Conservation (phyloP, 2,113 vertebrate genomes). For the Spea bombifrons region DNA sequence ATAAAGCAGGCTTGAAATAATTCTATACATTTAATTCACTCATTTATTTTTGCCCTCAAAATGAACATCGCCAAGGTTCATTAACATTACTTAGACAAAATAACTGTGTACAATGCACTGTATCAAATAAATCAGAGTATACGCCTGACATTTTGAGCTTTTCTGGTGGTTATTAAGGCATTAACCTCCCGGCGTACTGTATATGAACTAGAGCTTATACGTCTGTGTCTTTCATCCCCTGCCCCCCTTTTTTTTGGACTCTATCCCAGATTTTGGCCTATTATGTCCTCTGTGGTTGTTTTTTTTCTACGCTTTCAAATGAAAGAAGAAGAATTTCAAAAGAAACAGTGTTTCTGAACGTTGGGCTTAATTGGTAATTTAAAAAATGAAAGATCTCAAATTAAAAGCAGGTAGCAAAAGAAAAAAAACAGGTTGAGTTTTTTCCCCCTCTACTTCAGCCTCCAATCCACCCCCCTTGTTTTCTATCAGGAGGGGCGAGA, state of each 20-base stretch:
- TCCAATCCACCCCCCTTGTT: constrained; percentile 2
- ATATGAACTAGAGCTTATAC: constrained; percentile 25
- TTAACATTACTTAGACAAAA: constrained; percentile 18
- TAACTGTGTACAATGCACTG: constrained; percentile 8
- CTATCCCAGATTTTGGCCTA: constrained; percentile 39
- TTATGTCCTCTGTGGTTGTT: constrained; percentile 16
- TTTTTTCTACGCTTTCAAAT: constrained; percentile 17
- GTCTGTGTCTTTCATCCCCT: constrained; percentile 30
- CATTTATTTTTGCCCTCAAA: constrained; percentile 13
- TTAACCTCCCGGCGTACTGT: constrained; percentile 27
- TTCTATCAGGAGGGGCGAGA: constrained; percentile 13
- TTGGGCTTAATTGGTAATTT: constrained; percentile 42
- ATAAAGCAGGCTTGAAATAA: neutral
- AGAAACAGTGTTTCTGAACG: constrained; percentile 16
- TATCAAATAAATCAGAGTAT: constrained; percentile 3
- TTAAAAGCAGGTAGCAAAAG: constrained; percentile 31
- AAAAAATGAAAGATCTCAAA: constrained; percentile 37
- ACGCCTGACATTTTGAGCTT: constrained; percentile 16
- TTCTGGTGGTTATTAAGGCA: constrained; percentile 36
- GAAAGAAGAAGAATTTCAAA: neutral
- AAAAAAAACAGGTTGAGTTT: constrained; percentile 11
- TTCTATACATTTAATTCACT: neutral
- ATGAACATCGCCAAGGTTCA: constrained; percentile 17
- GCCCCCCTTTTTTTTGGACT: constrained; percentile 20
- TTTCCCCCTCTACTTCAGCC: neutral